Percentiles rank a stretch among this genome's conserved stretches.
Evolutionary conservation across 2,888 invertebrate species (phyloP).

Genomic region (Temnothorax ravouxi): DNA sequence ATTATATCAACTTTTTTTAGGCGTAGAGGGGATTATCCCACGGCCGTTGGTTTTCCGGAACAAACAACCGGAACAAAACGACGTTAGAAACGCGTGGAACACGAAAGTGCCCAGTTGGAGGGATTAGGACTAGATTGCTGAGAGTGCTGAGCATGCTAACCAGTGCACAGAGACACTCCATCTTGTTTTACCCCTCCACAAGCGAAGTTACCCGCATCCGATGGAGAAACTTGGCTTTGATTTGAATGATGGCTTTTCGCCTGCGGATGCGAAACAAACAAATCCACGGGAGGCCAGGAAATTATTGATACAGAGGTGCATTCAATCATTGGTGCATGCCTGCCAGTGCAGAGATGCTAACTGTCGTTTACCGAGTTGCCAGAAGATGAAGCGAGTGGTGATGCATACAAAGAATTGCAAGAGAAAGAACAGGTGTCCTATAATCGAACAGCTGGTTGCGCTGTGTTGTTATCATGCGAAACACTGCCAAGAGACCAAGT

Average conservation of each 20-base stretch:
- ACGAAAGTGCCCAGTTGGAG: too few relatives aligned
- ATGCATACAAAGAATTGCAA: slow-evolving; percentile 99
- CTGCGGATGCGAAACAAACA: slow-evolving; percentile 94
- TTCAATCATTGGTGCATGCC: slow-evolving; percentile 97
- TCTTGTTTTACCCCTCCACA: too few relatives aligned
- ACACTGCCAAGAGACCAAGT: slow-evolving; percentile 98
- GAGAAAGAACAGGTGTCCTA: slow-evolving; percentile 97
- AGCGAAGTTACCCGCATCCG: slow-evolving; percentile 92
- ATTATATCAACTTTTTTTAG: too few relatives aligned
- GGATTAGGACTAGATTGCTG: too few relatives aligned
- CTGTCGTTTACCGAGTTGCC: slow-evolving; percentile 98
- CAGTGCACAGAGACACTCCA: too few relatives aligned
- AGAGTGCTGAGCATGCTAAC: too few relatives aligned
- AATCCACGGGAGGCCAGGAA: slow-evolving; percentile 97
- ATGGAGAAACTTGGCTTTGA: slow-evolving; percentile 99
- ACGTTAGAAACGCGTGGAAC: too few relatives aligned
- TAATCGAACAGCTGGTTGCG: slow-evolving; percentile 99
- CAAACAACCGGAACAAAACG: too few relatives aligned
- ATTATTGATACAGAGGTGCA: slow-evolving; percentile 96
- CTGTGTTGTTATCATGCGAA: slow-evolving; percentile 99
- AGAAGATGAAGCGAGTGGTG: slow-evolving; percentile 99
- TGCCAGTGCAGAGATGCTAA: slow-evolving; percentile 99
- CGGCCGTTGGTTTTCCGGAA: too few relatives aligned
- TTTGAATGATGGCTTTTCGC: slow-evolving; percentile 96
- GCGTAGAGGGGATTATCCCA: too few relatives aligned